Percentiles rank a stretch among this genome's conserved stretches.
These are phyloP conservation scores for Cynodonichthys magdalenae DNA, from an alignment of 2,797 vertebrate genomes.

Conservation along the genomic window DNA sequence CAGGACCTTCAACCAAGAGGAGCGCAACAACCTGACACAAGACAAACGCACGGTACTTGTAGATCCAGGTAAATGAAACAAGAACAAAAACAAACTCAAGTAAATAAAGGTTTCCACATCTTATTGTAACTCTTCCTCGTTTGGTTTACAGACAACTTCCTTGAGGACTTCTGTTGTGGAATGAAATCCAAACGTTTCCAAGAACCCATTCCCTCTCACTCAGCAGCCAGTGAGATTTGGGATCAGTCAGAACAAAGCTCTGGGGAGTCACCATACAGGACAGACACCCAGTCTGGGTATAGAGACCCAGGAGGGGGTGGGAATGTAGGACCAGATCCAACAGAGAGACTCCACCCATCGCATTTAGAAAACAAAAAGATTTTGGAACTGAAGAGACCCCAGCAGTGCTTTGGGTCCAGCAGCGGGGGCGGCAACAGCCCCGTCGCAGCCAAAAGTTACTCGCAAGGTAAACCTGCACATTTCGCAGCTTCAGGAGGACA, in stretches of 20 bases:
- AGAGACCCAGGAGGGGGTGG: conserved; percentile 79
- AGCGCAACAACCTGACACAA: conserved; percentile 90
- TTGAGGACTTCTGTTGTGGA: conserved; percentile 95
- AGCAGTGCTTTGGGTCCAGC: conserved; percentile 73
- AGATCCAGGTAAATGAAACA: conserved; percentile 87
- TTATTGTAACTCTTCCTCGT: neutral
- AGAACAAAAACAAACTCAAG: neutral
- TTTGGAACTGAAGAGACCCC: conserved; percentile 88
- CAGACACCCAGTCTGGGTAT: conserved; percentile 74
- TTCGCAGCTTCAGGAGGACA: conserved; percentile 52
- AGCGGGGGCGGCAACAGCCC: conserved; percentile 47
- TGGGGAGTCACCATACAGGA: conserved; percentile 74
- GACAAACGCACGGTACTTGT: conserved; percentile 94
- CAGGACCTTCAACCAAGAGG: conserved; percentile 97
- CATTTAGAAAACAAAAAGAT: conserved; percentile 87
- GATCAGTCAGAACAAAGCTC: conserved; percentile 51
- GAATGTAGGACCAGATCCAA: conserved; percentile 45
- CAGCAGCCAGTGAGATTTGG: conserved; percentile 37
- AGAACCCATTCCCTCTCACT: conserved; percentile 43
- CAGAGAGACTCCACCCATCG: conserved; percentile 73
- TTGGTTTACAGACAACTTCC: conserved; percentile 86
- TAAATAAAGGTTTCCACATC: neutral
- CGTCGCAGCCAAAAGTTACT: conserved; percentile 38
- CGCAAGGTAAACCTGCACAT: conserved; percentile 63
- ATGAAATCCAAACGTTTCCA: conserved; percentile 79